These are phyloP conservation scores for Danionella cerebrum DNA, from an alignment of 2,113 vertebrate genomes.

Conservation along the genomic window DNA sequence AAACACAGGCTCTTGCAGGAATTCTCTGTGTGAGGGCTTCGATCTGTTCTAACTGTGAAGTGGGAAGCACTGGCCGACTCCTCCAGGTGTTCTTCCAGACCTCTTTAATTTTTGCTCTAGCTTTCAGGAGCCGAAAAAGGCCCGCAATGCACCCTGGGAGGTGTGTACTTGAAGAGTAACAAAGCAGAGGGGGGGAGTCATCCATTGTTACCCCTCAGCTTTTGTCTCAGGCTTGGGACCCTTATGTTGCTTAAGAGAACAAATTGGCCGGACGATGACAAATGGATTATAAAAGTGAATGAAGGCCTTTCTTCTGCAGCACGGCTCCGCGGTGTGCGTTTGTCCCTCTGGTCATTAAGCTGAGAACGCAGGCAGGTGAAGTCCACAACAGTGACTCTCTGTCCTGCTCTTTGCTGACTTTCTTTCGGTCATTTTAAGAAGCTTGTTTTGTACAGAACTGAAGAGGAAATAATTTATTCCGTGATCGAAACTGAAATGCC, in stretches of 20 bases:
- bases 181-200: constrained; percentile 52
- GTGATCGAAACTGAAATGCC: too few relatives aligned
- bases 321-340: constrained; percentile 51
- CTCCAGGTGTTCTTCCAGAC: constrained; percentile 59
- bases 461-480: too few relatives aligned
- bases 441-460: not conserved
- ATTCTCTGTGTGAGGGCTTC: constrained; percentile 32
- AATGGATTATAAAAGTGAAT: constrained; percentile 74
- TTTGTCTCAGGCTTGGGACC: constrained; percentile 80
- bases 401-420: constrained; percentile 46
- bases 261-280: constrained; percentile 85
- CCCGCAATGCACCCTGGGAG: constrained; percentile 60
- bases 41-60: constrained; percentile 45
- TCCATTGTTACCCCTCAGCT: constrained; percentile 72
- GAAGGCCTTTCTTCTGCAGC: constrained; percentile 65
- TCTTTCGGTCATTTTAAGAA: not conserved
- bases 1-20: constrained; percentile 28
- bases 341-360: constrained; percentile 68
- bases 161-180: constrained; percentile 57
- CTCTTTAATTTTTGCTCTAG: constrained; percentile 49
- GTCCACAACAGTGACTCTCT: constrained; percentile 69
- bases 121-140: constrained; percentile 55
- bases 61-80: constrained; percentile 40
- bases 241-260: constrained; percentile 90
- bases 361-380: constrained; percentile 66